Conservation (phyloP, 2,888 invertebrate species). For the Xanthia icteritia region DNA sequence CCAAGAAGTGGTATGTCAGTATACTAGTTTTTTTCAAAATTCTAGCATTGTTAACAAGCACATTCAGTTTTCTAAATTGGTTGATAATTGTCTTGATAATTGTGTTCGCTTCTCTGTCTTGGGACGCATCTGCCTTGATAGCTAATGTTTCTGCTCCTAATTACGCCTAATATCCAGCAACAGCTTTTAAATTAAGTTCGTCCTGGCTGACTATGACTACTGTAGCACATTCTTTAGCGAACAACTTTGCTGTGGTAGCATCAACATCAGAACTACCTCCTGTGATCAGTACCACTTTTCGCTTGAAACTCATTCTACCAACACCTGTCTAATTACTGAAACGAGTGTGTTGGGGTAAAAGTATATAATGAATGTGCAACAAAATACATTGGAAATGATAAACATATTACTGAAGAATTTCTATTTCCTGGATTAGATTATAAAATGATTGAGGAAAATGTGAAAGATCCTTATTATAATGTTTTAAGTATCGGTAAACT, state of each 20-base stretch:
- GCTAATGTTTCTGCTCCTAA: slow-evolving; percentile 59
- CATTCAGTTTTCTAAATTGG: slow-evolving; percentile 69
- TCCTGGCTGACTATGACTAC: slow-evolving; percentile 74
- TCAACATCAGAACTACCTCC: slow-evolving; percentile 78
- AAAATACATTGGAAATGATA: neutral
- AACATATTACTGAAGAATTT: neutral
- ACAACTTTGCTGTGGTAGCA: slow-evolving; percentile 71
- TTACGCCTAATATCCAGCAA: slow-evolving; percentile 63
- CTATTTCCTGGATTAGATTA: neutral
- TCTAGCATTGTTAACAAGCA: slow-evolving; percentile 74
- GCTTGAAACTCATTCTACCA: slow-evolving; percentile 70
- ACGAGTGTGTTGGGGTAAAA: neutral
- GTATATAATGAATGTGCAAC: neutral
- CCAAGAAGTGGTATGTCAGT: slow-evolving; percentile 46
- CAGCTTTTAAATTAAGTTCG: slow-evolving; percentile 68
- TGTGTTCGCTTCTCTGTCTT: slow-evolving; percentile 63
- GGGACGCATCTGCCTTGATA: slow-evolving; percentile 69
- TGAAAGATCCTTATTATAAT: neutral
- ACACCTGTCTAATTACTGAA: neutral
- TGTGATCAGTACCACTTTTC: slow-evolving; percentile 67
- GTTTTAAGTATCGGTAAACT: neutral
- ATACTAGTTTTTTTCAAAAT: slow-evolving; percentile 53
- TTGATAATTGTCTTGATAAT: slow-evolving; percentile 67
- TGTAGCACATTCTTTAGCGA: slow-evolving; percentile 74
- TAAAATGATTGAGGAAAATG: neutral